These are phyloP conservation scores for Hippocampus guttulatus DNA, from an alignment of 2,113 vertebrate species.

Conservation along the genomic window DNA sequence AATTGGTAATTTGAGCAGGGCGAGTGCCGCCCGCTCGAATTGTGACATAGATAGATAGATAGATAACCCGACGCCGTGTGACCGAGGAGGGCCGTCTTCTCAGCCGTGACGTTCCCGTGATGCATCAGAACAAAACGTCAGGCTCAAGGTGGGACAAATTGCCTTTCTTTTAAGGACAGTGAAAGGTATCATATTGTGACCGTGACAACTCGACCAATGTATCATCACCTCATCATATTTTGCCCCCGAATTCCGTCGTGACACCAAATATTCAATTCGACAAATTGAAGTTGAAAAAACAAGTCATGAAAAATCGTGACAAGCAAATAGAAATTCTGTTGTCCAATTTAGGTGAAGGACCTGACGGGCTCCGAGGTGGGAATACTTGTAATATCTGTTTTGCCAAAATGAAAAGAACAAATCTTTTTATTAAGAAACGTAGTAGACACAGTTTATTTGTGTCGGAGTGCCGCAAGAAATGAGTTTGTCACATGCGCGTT, in stretches of 20 bases:
- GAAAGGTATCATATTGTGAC: too few species aligned
- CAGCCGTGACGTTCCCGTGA: not conserved
- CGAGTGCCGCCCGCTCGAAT: not conserved
- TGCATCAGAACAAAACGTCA: not conserved
- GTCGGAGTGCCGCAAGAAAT: too few species aligned
- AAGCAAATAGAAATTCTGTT: too few species aligned
- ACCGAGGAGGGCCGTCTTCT: not conserved
- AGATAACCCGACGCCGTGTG: constrained; percentile 3
- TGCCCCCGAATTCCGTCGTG: too few species aligned
- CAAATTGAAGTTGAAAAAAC: too few species aligned
- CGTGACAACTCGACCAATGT: too few species aligned
- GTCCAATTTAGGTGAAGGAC: too few species aligned
- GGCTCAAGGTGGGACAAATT: not conserved
- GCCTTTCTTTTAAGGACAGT: not conserved
- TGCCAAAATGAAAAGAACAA: not conserved
- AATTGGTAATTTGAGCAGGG: constrained; percentile 35
- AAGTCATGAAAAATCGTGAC: too few species aligned
- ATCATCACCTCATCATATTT: too few species aligned
- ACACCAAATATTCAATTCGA: too few species aligned
- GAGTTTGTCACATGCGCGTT: too few species aligned
- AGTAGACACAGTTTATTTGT: too few species aligned
- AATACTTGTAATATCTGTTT: not conserved
- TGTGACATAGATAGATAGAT: not conserved
- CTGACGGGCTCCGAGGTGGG: not conserved
- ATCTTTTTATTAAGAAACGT: not conserved